phyloP scores from a whole-genome alignment of 2,797 vertebrate species.

The Lophotriccus pileatus region DNA sequence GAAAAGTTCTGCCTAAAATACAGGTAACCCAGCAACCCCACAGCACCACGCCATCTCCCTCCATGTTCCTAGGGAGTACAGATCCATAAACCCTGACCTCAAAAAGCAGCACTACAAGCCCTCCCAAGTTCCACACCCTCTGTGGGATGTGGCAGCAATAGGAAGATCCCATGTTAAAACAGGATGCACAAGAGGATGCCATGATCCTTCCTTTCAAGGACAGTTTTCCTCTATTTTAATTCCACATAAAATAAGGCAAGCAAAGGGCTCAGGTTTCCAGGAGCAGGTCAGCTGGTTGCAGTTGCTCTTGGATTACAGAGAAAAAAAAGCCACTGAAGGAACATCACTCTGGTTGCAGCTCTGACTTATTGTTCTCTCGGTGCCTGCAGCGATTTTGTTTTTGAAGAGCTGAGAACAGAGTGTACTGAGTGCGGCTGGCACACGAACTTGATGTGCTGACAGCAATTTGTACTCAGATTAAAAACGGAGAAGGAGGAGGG shows the following conservation, averaged over 20 bases:
- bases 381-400: constrained; percentile 81
- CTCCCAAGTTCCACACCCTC: not conserved
- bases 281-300: constrained; percentile 65
- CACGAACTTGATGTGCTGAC: constrained; percentile 81
- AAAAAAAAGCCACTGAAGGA: constrained; percentile 41
- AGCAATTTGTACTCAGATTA: constrained; percentile 82
- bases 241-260: not conserved
- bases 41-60: not conserved
- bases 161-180: not conserved
- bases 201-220: not conserved
- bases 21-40: not conserved
- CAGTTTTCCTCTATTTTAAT: not conserved
- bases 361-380: constrained; percentile 80
- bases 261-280: constrained; percentile 38
- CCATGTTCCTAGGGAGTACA: fast-evolving
- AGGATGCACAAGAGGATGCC: not conserved
- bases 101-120: not conserved
- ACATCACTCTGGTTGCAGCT: constrained; percentile 75
- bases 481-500: constrained; percentile 57
- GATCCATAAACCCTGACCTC: not conserved
- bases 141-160: fast-evolving
- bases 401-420: constrained; percentile 82
- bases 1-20: not conserved
- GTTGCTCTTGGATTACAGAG: constrained; percentile 65
- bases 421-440: constrained; percentile 82